Conservation (phyloP, 1,140 invertebrate species). For the Sycophaga agraensis region DNA sequence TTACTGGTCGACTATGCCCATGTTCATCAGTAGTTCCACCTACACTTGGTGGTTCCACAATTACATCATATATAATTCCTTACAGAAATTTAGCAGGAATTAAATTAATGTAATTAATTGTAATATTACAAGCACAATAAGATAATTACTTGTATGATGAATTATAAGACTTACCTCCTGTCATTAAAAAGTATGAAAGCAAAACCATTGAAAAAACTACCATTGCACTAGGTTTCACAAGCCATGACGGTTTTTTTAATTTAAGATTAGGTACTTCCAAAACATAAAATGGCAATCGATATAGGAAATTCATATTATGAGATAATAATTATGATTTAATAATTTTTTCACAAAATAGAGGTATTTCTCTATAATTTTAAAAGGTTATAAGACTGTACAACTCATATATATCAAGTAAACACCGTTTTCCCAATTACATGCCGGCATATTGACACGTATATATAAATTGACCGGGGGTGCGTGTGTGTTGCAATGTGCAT, state of each 20-base stretch:
- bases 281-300: slow-evolving; percentile 77
- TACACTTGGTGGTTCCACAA: slow-evolving; percentile 96
- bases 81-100: slow-evolving; percentile 42
- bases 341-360: too few relatives aligned
- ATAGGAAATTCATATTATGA: slow-evolving; percentile 77
- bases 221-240: slow-evolving; percentile 91
- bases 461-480: too few relatives aligned
- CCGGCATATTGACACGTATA: too few relatives aligned
- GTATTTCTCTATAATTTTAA: too few relatives aligned
- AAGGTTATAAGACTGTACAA: too few relatives aligned
- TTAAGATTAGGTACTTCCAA: slow-evolving; percentile 91
- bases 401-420: too few relatives aligned
- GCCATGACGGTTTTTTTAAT: slow-evolving; percentile 87
- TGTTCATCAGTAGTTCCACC: slow-evolving; percentile 96
- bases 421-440: too few relatives aligned
- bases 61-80: slow-evolving; percentile 99
- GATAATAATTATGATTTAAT: too few relatives aligned
- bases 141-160: not conserved
- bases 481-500: too few relatives aligned
- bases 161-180: slow-evolving; percentile 76
- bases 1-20: slow-evolving; percentile 89
- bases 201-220: slow-evolving; percentile 87
- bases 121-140: slow-evolving; percentile 2
- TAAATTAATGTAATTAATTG: not conserved
- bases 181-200: slow-evolving; percentile 95